Evolutionary conservation across 2,888 invertebrate genomes (phyloP).

Genomic region (Pasiphila rectangulata): DNA sequence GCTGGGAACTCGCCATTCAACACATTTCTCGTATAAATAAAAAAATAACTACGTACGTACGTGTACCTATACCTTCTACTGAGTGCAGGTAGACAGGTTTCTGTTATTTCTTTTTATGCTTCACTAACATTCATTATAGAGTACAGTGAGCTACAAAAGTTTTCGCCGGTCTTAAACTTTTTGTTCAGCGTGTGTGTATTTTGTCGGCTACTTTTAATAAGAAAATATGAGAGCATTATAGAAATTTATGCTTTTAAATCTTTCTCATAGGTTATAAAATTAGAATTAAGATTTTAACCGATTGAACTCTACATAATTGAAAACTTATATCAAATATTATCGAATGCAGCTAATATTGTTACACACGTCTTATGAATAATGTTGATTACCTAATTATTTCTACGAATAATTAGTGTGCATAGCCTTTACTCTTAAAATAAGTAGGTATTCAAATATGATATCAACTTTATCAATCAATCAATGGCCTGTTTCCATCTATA

Average conservation of each 20-base stretch:
- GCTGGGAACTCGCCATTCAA: constrained; percentile 47
- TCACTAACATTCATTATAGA: constrained; percentile 33
- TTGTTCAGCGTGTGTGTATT: constrained; percentile 9
- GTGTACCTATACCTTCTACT: constrained; percentile 21
- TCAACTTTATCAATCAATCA: too few relatives aligned
- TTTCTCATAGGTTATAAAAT: too few relatives aligned
- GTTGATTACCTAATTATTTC: too few relatives aligned
- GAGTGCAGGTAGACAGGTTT: constrained; percentile 37
- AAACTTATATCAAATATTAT: too few relatives aligned
- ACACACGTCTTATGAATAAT: too few relatives aligned
- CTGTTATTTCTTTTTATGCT: constrained; percentile 41
- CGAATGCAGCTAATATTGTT: too few relatives aligned
- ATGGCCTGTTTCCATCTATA: too few relatives aligned
- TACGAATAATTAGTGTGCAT: too few relatives aligned
- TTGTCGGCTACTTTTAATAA: neutral
- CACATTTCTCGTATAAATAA: constrained; percentile 54
- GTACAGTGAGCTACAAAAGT: constrained; percentile 31
- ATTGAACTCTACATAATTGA: neutral
- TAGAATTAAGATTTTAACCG: neutral
- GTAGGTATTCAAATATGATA: too few relatives aligned
- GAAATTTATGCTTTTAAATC: neutral
- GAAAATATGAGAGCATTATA: neutral
- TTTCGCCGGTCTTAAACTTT: constrained; percentile 13
- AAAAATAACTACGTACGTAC: constrained; percentile 45
- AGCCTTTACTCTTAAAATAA: too few relatives aligned